Evolutionary conservation across 2,797 vertebrate genomes (phyloP), one percentile per base, ranked within the genome.

Genomic region (Megaceryle alcyon): DNA sequence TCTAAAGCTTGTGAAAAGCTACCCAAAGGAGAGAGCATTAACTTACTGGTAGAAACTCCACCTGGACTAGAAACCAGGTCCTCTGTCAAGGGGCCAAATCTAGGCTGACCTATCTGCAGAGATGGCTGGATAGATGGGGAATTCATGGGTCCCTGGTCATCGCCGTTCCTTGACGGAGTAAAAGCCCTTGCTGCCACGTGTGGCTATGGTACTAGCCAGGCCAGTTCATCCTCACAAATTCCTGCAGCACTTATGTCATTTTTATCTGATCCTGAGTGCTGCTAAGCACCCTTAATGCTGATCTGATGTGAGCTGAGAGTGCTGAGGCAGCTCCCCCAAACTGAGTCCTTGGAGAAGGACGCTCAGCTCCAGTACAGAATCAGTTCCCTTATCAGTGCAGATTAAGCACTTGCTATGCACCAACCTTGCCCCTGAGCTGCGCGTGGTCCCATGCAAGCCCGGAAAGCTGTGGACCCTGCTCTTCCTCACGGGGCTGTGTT

Each of bases 301-400:
- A 56, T 43, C 1, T 35, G 65, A 21, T 46, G 54, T 63, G 86
- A 90, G 23, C 39, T 22, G 39, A 15, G 35, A 22, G 33, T 56
- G 59, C 87, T 87, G 54, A 75, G 90, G 66, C 51, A 79, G 80
- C 70, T 93, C 26, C 46, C 28, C n/a, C 13, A 29, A 21, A 16
- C 9, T 0, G 5, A 73, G 79, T 64, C 84, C 89, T 92, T 87
- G 79, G 56, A 71, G 76, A 68, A 92, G 88, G 80, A 56, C 15
- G 8, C 59, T 49, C 31, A 8, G 75, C 86, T 82, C 0, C 0
- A 2, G n/a, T 41, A 11, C 0, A 0, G 39, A 60, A 31, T n/a
- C 0, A 0, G 7, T 72, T 79, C 51, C 35, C 73, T 86, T 61
- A 64, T 13, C 65, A 3, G 31, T 44, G 28, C 61, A 35, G 77